Evolutionary conservation across 2,888 invertebrate species (phyloP).

Genomic region (Euspilapteryx auroguttella): DNA sequence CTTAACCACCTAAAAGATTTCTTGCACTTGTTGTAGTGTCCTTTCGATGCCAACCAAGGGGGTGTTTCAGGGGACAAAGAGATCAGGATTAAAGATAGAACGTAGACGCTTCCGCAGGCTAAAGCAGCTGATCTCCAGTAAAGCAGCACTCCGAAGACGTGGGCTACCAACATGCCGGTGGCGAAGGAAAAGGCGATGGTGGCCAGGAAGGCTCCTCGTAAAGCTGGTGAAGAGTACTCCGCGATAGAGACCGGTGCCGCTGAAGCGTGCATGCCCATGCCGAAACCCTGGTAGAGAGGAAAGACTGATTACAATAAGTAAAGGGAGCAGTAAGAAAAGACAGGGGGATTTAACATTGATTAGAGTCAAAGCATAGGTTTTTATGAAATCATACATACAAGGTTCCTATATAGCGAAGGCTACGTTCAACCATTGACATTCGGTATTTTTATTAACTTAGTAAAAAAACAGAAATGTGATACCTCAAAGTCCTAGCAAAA

Average conservation of each 20-base stretch:
- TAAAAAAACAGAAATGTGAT: no score
- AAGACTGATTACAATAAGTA: background rate
- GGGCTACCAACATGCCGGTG: slow-evolving; percentile 65
- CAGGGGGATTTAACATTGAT: background rate
- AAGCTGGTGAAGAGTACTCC: slow-evolving; percentile 54
- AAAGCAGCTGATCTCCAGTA: slow-evolving; percentile 62
- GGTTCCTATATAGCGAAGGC: no score
- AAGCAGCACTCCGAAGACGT: slow-evolving; percentile 64
- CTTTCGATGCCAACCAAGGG: slow-evolving; percentile 63
- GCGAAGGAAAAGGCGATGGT: slow-evolving; percentile 66
- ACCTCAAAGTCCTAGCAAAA: no score
- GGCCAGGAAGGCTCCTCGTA: slow-evolving; percentile 65
- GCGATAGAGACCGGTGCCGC: slow-evolving; percentile 46
- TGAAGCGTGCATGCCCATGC: slow-evolving; percentile 55
- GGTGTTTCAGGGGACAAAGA: slow-evolving; percentile 67
- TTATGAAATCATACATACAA: no score
- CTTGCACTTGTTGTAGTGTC: slow-evolving; percentile 53
- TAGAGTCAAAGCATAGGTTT: background rate
- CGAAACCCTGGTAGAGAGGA: slow-evolving; percentile 37
- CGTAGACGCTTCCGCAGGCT: slow-evolving; percentile 49
- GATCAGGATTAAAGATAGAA: slow-evolving; percentile 49
- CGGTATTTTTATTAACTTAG: no score
- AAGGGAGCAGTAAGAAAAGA: background rate
- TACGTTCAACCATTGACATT: no score
- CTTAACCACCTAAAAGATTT: slow-evolving; percentile 62